A percentile compares a stretch with the other conserved stretches of the same genome.
Evolutionary conservation across 2,113 vertebrate genomes (phyloP).

Genomic region (Sinocyclocheilus grahami): DNA sequence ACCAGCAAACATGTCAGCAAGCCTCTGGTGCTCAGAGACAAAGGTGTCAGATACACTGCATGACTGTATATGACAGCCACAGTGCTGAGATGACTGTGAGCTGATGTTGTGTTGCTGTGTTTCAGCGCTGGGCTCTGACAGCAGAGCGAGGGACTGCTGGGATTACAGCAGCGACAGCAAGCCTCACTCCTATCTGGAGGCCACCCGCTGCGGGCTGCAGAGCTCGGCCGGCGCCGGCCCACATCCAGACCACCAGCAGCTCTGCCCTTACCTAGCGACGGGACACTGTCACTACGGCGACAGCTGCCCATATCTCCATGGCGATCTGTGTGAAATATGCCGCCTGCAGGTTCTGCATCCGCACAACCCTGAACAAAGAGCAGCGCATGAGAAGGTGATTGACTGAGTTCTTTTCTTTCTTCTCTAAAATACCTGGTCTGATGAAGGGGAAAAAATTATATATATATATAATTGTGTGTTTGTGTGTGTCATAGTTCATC

Average conservation of each 20-base stretch:
- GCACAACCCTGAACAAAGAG: conserved; percentile 87
- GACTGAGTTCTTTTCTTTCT: too few relatives aligned
- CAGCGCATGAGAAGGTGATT: conserved; percentile 88
- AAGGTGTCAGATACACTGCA: conserved; percentile 70
- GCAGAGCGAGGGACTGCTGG: conserved; percentile 62
- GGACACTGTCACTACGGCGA: conserved; percentile 88
- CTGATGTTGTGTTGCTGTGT: neutral
- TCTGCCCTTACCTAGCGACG: conserved; percentile 87
- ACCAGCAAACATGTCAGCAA: conserved; percentile 77
- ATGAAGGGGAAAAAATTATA: too few relatives aligned
- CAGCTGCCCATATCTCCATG: conserved; percentile 89
- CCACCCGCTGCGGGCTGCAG: conserved; percentile 86
- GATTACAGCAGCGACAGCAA: conserved; percentile 61
- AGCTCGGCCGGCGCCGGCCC: conserved; percentile 56
- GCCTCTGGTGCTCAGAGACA: conserved; percentile 83
- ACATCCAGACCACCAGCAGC: conserved; percentile 74
- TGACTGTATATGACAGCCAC: too few relatives aligned
- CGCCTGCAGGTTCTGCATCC: conserved; percentile 88
- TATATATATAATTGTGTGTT: too few relatives aligned
- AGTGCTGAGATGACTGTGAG: too few relatives aligned
- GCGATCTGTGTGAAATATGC: conserved; percentile 89
- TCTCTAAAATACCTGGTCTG: too few relatives aligned
- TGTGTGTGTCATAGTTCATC: too few relatives aligned
- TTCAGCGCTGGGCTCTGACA: conserved; percentile 77
- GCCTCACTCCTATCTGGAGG: conserved; percentile 88